A percentile compares a stretch with the other conserved stretches of the same genome.
These are phyloP conservation scores for Ichneumoninae sp. DNA, from an alignment of 2,888 invertebrate species.

Conservation along the genomic window DNA sequence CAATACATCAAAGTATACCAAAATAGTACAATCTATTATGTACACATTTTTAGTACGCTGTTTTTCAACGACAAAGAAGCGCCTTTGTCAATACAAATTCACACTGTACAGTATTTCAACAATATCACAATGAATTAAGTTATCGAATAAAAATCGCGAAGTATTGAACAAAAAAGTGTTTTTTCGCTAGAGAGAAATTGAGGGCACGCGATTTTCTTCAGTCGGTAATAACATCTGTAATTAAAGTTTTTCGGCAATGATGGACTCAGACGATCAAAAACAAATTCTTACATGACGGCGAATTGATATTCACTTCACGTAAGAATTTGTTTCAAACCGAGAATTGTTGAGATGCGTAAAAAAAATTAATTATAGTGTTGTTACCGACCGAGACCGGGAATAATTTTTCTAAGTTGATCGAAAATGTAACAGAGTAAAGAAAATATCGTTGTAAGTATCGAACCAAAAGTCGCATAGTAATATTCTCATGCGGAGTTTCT, in stretches of 20 bases:
- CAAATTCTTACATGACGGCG: not conserved
- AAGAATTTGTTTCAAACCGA: not conserved
- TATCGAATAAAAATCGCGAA: not conserved
- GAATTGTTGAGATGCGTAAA: not conserved
- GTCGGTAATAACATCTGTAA: not conserved
- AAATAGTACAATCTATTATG: constrained; percentile 15
- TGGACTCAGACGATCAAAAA: not conserved
- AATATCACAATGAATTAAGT: constrained; percentile 40
- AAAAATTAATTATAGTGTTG: not conserved
- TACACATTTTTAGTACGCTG: not conserved
- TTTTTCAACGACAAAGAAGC: not conserved
- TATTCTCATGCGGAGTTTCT: not conserved
- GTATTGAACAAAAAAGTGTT: not conserved
- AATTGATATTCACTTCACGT: not conserved
- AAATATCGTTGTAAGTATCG: not conserved
- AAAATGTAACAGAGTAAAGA: not conserved
- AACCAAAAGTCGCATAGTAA: not conserved
- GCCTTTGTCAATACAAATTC: not conserved
- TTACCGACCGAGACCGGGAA: not conserved
- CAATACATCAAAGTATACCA: not conserved
- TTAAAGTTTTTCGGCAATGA: not conserved
- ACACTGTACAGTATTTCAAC: constrained; percentile 6
- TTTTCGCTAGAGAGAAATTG: too few species aligned
- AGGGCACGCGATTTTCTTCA: not conserved
- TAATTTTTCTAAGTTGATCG: not conserved